phyloP scores from a whole-genome alignment of 2,888 invertebrate genomes.

The Gasteruption jaculator region DNA sequence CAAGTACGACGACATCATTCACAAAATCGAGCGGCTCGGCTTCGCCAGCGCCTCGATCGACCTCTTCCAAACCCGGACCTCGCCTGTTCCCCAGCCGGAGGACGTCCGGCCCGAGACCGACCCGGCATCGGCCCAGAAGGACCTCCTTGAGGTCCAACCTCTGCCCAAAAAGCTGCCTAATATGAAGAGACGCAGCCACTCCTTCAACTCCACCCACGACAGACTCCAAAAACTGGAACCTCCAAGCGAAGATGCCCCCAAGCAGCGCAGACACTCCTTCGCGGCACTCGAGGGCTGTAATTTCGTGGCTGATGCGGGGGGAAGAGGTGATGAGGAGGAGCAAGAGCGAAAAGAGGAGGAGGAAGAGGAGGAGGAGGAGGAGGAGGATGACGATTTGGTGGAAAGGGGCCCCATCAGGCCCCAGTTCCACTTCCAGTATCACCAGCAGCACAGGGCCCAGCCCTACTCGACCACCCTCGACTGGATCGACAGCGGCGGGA shows the following conservation, averaged over 20 bases:
- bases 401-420: constrained; percentile 36
- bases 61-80: not conserved
- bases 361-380: constrained; percentile 17
- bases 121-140: no score
- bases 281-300: no score
- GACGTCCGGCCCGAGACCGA: not conserved
- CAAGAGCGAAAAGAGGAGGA: constrained; percentile 7
- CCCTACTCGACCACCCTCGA: constrained; percentile 26
- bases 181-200: no score
- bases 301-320: no score
- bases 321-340: no score
- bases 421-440: constrained; percentile 17
- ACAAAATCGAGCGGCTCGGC: constrained; percentile 25
- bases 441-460: constrained; percentile 11
- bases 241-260: no score
- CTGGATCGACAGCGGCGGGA: constrained; percentile 15
- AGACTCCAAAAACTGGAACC: no score
- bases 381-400: constrained; percentile 25
- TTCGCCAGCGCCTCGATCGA: constrained; percentile 11
- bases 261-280: no score
- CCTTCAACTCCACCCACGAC: no score
- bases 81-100: not conserved
- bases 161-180: no score
- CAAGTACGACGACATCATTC: constrained; percentile 30
- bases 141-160: no score